Conservation (phyloP, 2,113 vertebrate species). For the Oncorhynchus masou region DNA sequence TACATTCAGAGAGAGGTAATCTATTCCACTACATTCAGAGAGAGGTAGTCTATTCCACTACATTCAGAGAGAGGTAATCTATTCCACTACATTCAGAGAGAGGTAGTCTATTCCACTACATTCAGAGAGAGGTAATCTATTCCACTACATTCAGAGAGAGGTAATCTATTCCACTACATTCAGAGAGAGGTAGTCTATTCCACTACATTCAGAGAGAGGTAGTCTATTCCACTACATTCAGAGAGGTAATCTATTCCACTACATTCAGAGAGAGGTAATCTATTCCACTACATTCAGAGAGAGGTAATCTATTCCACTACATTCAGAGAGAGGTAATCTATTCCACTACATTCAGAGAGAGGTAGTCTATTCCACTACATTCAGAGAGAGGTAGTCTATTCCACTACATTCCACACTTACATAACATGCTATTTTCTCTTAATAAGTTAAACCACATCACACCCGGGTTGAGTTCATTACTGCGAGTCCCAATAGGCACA, state of each 20-base stretch:
- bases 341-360: background rate
- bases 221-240: no score
- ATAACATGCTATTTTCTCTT: background rate
- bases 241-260: no score
- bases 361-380: background rate
- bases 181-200: no score
- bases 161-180: no score
- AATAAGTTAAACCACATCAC: background rate
- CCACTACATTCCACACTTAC: background rate
- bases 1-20: no score
- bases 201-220: no score
- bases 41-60: background rate
- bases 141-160: no score
- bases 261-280: no score
- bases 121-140: no score
- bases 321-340: background rate
- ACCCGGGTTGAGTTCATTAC: slow-evolving; percentile 15
- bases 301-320: slow-evolving; percentile 1
- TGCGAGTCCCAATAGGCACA: background rate
- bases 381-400: background rate
- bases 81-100: background rate
- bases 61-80: no score
- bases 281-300: no score
- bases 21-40: background rate
- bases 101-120: no score